These are phyloP conservation scores for Tubiluchus corallicola DNA, from an alignment of 2,888 invertebrate species.

Conservation along the genomic window DNA sequence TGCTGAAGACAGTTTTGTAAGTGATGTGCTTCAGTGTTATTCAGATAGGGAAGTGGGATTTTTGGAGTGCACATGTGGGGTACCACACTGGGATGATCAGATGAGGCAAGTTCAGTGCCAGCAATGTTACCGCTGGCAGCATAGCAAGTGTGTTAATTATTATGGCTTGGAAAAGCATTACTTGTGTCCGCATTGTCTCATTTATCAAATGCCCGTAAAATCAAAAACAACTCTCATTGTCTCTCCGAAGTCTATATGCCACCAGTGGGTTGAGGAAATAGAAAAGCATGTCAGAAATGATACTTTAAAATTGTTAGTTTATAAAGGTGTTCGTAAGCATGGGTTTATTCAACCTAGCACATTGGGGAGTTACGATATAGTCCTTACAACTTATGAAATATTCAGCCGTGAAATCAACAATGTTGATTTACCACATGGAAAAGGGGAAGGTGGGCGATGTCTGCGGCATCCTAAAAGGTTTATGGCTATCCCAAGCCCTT, in stretches of 20 bases:
- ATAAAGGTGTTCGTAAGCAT: constrained; percentile 34
- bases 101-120: constrained; percentile 35
- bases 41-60: constrained; percentile 13
- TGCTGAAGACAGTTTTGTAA: too few relatives aligned
- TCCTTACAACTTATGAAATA: constrained; percentile 49
- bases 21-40: too few relatives aligned
- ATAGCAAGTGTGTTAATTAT: constrained; percentile 42
- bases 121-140: constrained; percentile 41
- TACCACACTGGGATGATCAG: constrained; percentile 13
- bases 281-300: constrained; percentile 20
- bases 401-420: constrained; percentile 42
- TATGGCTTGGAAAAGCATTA: constrained; percentile 31
- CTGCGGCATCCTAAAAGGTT: constrained; percentile 42
- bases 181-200: constrained; percentile 43
- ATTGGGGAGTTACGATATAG: constrained; percentile 45
- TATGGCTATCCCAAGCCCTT: constrained; percentile 42
- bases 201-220: constrained; percentile 31
- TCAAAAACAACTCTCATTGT: constrained; percentile 49
- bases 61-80: constrained; percentile 33
- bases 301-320: too few relatives aligned
- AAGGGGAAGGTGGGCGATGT: constrained; percentile 22
- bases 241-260: constrained; percentile 43
- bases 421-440: constrained; percentile 34
- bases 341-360: constrained; percentile 42
- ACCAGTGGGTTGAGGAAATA: constrained; percentile 51